A percentile compares a stretch with the other conserved stretches of the same genome.
These are phyloP conservation scores for Ypsolopha sequella DNA, from an alignment of 2,888 invertebrate genomes.

Conservation along the genomic window DNA sequence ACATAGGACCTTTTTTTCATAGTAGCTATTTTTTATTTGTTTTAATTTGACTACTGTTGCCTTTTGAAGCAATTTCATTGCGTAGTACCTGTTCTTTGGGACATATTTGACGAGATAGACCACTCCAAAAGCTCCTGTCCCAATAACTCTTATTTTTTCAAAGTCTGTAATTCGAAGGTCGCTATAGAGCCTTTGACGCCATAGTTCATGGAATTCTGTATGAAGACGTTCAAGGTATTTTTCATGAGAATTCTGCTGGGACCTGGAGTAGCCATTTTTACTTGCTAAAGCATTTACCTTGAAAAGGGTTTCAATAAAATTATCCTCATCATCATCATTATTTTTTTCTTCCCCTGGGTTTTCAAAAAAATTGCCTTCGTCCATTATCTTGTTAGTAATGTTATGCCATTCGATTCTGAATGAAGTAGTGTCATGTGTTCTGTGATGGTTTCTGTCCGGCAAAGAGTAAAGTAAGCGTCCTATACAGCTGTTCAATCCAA, in stretches of 20 bases:
- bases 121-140: constrained; percentile 91
- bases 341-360: too few relatives aligned
- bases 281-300: too few relatives aligned
- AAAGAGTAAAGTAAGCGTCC: too few relatives aligned
- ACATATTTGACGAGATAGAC: constrained; percentile 80
- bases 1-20: constrained; percentile 91
- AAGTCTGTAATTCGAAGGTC: constrained; percentile 71
- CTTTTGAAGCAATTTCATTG: constrained; percentile 92
- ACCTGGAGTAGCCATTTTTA: constrained; percentile 20
- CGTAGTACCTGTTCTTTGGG: constrained; percentile 73
- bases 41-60: constrained; percentile 87
- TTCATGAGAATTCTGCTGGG: constrained; percentile 43
- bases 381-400: too few relatives aligned
- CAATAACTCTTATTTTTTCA: constrained; percentile 79
- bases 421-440: too few relatives aligned
- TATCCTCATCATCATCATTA: too few relatives aligned
- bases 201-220: constrained; percentile 48
- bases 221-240: constrained; percentile 42
- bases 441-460: too few relatives aligned
- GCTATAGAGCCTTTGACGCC: constrained; percentile 34
- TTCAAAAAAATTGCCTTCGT: too few relatives aligned
- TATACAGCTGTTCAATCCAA: too few relatives aligned
- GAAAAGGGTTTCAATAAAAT: too few relatives aligned
- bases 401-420: too few relatives aligned
- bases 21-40: constrained; percentile 88